Evolutionary conservation across 2,888 invertebrate species (phyloP).

Genomic region (Opisthograptis luteolata): DNA sequence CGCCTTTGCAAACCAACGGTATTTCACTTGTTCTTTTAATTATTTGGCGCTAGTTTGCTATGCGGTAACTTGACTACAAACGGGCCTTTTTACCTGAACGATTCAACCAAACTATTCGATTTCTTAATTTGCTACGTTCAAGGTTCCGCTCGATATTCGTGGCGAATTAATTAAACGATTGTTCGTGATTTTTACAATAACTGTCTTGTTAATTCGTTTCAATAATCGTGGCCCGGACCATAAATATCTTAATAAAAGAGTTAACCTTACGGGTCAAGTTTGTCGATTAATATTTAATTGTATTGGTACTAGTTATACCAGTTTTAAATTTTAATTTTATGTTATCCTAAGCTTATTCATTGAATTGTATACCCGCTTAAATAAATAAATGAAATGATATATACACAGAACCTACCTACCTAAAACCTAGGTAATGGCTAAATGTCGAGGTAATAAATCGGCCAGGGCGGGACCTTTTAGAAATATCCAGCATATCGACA

Average conservation of each 20-base stretch:
- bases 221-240: slow-evolving; percentile 18
- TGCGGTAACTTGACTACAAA: slow-evolving; percentile 47
- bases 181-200: slow-evolving; percentile 28
- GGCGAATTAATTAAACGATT: slow-evolving; percentile 29
- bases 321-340: background rate
- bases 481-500: slow-evolving; percentile 16
- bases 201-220: slow-evolving; percentile 30
- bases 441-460: slow-evolving; percentile 26
- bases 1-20: slow-evolving; percentile 47
- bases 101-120: slow-evolving; percentile 42
- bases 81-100: slow-evolving; percentile 45
- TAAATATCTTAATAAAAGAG: slow-evolving; percentile 21
- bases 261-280: slow-evolving; percentile 21
- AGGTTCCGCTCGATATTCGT: slow-evolving; percentile 41
- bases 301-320: slow-evolving; percentile 7
- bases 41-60: slow-evolving; percentile 33
- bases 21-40: slow-evolving; percentile 49
- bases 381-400: too few relatives aligned
- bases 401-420: slow-evolving; percentile 1
- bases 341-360: background rate
- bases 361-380: too few relatives aligned
- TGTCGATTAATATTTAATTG: slow-evolving; percentile 1
- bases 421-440: slow-evolving; percentile 5
- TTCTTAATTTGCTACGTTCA: slow-evolving; percentile 46
- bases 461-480: slow-evolving; percentile 17